phyloP scores from a whole-genome alignment of 2,113 vertebrate genomes.

The Oryzias javanicus region DNA sequence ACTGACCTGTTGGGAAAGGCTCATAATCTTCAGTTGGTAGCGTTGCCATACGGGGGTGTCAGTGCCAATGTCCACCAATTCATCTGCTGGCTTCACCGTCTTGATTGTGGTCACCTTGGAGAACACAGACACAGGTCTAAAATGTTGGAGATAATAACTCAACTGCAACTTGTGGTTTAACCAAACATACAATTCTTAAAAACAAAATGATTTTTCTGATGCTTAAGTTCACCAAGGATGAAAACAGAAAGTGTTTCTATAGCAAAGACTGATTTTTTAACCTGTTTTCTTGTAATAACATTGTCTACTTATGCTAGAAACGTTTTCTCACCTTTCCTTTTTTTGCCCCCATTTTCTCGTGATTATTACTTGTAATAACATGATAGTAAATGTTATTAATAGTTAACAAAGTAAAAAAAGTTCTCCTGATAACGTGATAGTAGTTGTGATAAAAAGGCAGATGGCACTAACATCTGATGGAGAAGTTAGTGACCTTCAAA shows the following conservation, averaged over 20 bases:
- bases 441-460: too few species aligned
- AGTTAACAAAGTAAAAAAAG: too few species aligned
- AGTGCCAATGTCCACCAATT: conserved; percentile 91
- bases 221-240: background rate
- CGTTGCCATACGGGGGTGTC: conserved; percentile 87
- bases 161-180: background rate
- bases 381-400: too few species aligned
- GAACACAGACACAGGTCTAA: conserved; percentile 2
- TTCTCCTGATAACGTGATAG: too few species aligned
- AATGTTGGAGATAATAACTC: background rate
- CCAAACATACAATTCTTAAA: background rate
- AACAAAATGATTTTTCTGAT: background rate
- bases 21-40: conserved; percentile 86
- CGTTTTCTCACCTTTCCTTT: too few species aligned
- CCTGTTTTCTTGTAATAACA: too few species aligned
- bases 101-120: conserved; percentile 95
- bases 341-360: too few species aligned
- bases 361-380: too few species aligned
- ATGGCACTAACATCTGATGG: too few species aligned
- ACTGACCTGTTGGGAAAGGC: conserved; percentile 88
- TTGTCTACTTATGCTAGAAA: too few species aligned
- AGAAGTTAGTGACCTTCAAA: too few species aligned
- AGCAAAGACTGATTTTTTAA: too few species aligned
- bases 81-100: conserved; percentile 92
- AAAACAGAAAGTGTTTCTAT: background rate